phyloP scores from a whole-genome alignment of 64 coral and sea anemone genomes.

The Stichodactyla mertensii region DNA sequence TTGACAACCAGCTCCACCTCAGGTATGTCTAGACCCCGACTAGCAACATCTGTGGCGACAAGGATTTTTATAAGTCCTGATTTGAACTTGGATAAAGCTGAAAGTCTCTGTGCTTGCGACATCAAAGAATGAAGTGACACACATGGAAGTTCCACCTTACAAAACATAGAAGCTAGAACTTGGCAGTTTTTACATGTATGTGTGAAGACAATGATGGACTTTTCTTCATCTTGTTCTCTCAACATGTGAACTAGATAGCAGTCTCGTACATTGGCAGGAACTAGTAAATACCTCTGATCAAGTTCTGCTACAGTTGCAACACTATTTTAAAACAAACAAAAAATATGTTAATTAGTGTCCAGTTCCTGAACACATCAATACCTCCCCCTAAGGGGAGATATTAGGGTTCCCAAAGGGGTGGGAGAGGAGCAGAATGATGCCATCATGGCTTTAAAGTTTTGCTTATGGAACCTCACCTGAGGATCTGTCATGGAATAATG shows the following conservation, averaged over 20 bases:
- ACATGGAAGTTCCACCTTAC: slow-evolving; percentile 78
- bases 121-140: slow-evolving; percentile 86
- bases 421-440: no score
- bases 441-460: no score
- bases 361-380: no score
- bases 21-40: slow-evolving; percentile 89
- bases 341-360: background rate
- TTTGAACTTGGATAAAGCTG: slow-evolving; percentile 87
- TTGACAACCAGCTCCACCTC: slow-evolving; percentile 94
- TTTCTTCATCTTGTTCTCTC: slow-evolving; percentile 60
- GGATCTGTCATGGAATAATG: no score
- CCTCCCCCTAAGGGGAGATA: no score
- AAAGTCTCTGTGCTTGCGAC: slow-evolving; percentile 71
- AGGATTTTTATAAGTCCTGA: slow-evolving; percentile 86
- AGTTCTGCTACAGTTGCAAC: slow-evolving; percentile 83
- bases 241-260: slow-evolving; percentile 80
- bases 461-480: no score
- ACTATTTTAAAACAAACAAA: slow-evolving; percentile 33
- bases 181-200: slow-evolving; percentile 92
- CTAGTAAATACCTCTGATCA: slow-evolving; percentile 74
- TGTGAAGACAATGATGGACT: slow-evolving; percentile 91
- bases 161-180: slow-evolving; percentile 74
- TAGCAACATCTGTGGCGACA: slow-evolving; percentile 96
- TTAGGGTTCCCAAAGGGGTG: no score
- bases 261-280: slow-evolving; percentile 74